phyloP scores from a whole-genome alignment of 1,140 invertebrate genomes.

The Ceratitis capitata region DNA sequence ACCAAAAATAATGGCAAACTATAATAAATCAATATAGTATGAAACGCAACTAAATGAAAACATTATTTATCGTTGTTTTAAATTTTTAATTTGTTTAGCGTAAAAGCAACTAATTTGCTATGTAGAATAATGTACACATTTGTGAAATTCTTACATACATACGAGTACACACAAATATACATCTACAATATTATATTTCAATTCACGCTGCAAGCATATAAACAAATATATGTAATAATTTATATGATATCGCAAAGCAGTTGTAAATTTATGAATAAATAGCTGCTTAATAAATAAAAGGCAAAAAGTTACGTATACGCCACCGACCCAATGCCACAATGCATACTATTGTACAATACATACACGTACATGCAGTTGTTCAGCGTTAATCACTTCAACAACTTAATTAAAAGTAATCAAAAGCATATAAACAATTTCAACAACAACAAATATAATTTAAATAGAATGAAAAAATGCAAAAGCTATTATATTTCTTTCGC shows the following conservation, averaged over 20 bases:
- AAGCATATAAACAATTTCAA: neutral
- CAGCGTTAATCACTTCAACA: slow-evolving; percentile 6
- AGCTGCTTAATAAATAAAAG: too few species aligned
- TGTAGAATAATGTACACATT: neutral
- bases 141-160: neutral
- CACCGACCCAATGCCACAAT: neutral
- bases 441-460: too few species aligned
- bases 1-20: neutral
- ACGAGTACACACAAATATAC: too few species aligned
- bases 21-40: neutral
- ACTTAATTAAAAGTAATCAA: slow-evolving; percentile 31
- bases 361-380: too few species aligned
- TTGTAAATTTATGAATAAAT: too few species aligned
- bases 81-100: neutral
- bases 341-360: too few species aligned
- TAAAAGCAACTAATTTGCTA: neutral
- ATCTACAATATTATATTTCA: too few species aligned
- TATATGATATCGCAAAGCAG: neutral
- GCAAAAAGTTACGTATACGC: neutral
- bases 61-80: neutral
- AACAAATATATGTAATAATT: neutral
- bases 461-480: neutral
- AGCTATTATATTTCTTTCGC: neutral
- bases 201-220: neutral
- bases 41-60: neutral